Evolutionary conservation across 2,888 invertebrate genomes (phyloP).

Genomic region (Pyrgus malvae): DNA sequence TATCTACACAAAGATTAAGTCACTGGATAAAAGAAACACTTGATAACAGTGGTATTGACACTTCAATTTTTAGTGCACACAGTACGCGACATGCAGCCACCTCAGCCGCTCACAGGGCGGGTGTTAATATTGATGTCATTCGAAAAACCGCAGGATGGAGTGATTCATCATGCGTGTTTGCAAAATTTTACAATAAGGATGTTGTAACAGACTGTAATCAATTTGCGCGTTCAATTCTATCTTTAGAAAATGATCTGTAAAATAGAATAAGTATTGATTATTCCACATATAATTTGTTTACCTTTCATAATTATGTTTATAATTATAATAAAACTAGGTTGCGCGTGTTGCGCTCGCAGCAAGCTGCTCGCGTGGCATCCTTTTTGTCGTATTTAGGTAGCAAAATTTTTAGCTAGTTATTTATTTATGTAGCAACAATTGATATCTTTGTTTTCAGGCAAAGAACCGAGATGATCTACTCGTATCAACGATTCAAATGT

Average conservation of each 20-base stretch:
- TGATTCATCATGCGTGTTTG: background rate
- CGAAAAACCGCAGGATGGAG: constrained; percentile 15
- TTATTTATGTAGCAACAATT: too few species aligned
- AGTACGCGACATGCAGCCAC: constrained; percentile 14
- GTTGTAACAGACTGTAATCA: background rate
- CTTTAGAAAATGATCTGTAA: background rate
- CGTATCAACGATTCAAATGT: too few species aligned
- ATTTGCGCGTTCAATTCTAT: constrained; percentile 2
- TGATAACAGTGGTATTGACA: background rate
- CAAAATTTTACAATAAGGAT: constrained; percentile 14
- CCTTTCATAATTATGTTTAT: too few species aligned
- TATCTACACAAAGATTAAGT: constrained; percentile 4
- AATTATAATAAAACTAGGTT: too few species aligned
- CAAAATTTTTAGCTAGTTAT: too few species aligned
- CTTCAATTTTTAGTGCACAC: constrained; percentile 2
- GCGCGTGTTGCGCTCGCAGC: too few species aligned
- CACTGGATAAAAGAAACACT: constrained; percentile 11
- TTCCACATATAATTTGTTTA: too few species aligned
- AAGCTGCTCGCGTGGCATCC: too few species aligned
- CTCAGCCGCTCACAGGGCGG: background rate
- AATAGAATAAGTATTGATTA: too few species aligned
- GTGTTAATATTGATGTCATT: background rate
- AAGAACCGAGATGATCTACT: too few species aligned
- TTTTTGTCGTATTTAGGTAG: too few species aligned
- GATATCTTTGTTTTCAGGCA: too few species aligned